Base-by-base conservation (phyloP, 2,888 invertebrate genomes). In the Pandemis heparana region DNA sequence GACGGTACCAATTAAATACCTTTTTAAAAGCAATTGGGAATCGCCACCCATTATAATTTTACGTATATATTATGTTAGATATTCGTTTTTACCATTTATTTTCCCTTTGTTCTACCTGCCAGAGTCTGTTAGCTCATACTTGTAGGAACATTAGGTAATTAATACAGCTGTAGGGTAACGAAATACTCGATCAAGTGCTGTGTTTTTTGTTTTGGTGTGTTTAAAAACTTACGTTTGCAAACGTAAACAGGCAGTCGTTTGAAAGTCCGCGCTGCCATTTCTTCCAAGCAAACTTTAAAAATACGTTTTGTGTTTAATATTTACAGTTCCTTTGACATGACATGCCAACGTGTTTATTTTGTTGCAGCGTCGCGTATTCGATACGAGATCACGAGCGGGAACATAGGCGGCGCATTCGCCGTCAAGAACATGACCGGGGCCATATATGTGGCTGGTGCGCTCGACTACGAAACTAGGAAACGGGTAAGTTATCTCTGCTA, bases 381-480 rank as follows among this genome's bases (percentile, higher is more conserved):
- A 96, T 99, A 99, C 96, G 99, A 99, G 97, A 99, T 99, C 95
- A 99, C 98, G 94, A 98, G 98, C 96, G 99, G 99, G 95, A 99
- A 99, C 97, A 97, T 98, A 96, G 99, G 99, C 78, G 99, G 99
- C 84, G 99, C 99, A 53, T 99, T 99, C 92, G 99, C 98, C 83
- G 99, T 99, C 89, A 98, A 99, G 95, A 98, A 98, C 95, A 98
- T 98, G 97, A 99, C 99, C 80, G 99, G 99, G 83, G 99, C 99
- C 90, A 99, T 99, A 94, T 99, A 98, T 95, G 99, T 99, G 82
- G 99, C 99, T 75, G 99, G 99, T 80, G 98, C 98, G 75, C 96
- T 99, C 89, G 99, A 99, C 95, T 99, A 99, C 92, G 99, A 99
- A 93, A 98, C 98, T 70, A 96, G 98, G 87, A 98, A 98, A 95